Evolutionary conservation across 1,140 invertebrate species (phyloP), one percentile per base, ranked within the genome.

Genomic region (Pseudomyrmex concolor): DNA sequence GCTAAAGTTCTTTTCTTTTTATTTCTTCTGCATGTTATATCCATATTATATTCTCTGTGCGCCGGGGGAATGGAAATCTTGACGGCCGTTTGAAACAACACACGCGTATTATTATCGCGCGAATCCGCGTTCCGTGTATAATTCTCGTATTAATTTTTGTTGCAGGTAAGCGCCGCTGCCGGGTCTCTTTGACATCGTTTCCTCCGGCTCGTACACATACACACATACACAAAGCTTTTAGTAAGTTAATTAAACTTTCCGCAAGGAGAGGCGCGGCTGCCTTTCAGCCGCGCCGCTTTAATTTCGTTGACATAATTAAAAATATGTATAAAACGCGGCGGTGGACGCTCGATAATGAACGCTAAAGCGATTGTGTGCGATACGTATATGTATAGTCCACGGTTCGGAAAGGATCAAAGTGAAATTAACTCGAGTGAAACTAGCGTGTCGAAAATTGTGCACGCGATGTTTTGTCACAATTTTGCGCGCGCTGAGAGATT

Each of bases 161-260:
- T 88, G 9, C 86, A 88, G 86, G 86, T 88, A 88, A 87, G 86
- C 87, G 67, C 73, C 25, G 63, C 63, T 48, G 63, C 59, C 64
- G 22, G 70, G 82, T 22, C 55, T 55, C 70, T 84, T 88, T 87
- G 82, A 80, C 81, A 86, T 73, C 64, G 66, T 86, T 77, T 84
- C 68, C 72, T 84, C 83, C 71, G 85, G 67, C 80, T 34, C 34
- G 34, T 34, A 34, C 34, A 34, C 34, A 34, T 5, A 34, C 34
- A 34, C 34, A 34, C 34, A 4, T 7, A 84, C 60, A 74, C 84
- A 54, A 72, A 62, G 64, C 15, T 57, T 73, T 67, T 19, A 85
- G 86, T 87, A 87, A 87, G 86, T 87, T 87, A 74, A 87, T 87
- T 87, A 87, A 86, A 86, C 68, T 87, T 76, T 74, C 80, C 71